A percentile compares a stretch with the other conserved stretches of the same genome.
phyloP scores from a whole-genome alignment of 2,888 invertebrate genomes.

The Notocelia uddmanniana region DNA sequence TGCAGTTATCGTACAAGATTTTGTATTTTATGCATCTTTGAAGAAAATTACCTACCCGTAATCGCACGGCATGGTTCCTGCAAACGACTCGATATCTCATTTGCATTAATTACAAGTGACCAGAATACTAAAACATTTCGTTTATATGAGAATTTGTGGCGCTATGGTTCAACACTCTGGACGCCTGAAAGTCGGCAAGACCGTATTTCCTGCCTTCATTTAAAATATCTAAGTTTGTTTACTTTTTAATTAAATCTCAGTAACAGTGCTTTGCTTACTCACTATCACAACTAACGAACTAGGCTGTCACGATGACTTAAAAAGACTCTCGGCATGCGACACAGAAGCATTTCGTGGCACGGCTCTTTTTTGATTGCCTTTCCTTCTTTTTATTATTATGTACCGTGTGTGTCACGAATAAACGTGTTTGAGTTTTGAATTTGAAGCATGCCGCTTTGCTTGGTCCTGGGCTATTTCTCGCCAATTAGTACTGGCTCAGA shows the following conservation, averaged over 20 bases:
- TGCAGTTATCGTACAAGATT: neutral
- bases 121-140: slow-evolving; percentile 1
- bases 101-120: slow-evolving; percentile 26
- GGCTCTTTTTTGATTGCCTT: no score
- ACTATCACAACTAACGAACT: neutral
- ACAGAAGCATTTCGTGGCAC: no score
- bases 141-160: neutral
- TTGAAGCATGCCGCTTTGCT: no score
- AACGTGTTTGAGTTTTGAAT: no score
- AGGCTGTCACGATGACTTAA: no score
- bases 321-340: no score
- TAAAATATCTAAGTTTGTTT: slow-evolving; percentile 3
- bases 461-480: no score
- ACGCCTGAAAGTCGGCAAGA: slow-evolving; percentile 7
- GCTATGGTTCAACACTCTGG: neutral
- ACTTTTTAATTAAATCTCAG: slow-evolving; percentile 26
- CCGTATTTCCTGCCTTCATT: slow-evolving; percentile 22
- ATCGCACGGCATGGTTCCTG: slow-evolving; percentile 10
- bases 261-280: neutral
- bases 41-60: slow-evolving; percentile 8
- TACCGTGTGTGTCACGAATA: no score
- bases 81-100: slow-evolving; percentile 32
- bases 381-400: no score
- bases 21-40: neutral
- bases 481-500: no score